Evolutionary conservation across 2,797 vertebrate species (phyloP).

Genomic region (Pseudotriccus pelzelni): DNA sequence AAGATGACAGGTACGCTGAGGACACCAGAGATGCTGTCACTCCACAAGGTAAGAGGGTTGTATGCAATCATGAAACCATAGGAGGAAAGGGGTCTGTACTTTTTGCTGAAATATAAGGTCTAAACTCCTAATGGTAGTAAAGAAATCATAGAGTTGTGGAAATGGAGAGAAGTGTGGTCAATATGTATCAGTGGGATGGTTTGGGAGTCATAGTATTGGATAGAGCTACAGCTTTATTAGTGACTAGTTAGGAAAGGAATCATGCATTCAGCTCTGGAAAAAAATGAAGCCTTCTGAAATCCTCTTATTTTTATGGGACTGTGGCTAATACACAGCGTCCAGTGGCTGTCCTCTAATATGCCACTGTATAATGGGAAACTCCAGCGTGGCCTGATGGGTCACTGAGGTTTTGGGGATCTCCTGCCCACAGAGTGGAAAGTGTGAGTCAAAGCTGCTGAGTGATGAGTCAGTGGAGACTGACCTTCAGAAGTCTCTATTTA

Average conservation of each 20-base stretch:
- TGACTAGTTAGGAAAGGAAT: background rate
- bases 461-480: background rate
- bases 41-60: background rate
- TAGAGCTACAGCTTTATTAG: background rate
- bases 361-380: background rate
- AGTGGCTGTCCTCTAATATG: background rate
- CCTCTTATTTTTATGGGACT: background rate
- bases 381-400: background rate
- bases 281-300: background rate
- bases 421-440: background rate
- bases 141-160: background rate
- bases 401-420: background rate
- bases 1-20: background rate
- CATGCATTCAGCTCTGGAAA: background rate
- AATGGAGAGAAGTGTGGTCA: background rate
- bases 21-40: fast-evolving
- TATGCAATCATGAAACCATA: background rate
- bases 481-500: background rate
- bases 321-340: background rate
- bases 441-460: background rate
- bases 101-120: background rate
- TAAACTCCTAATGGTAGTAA: background rate
- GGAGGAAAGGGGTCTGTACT: background rate
- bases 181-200: background rate
- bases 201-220: background rate